Percentiles rank a stretch among this genome's conserved stretches.
Evolutionary conservation across 2,113 vertebrate species (phyloP).

Genomic region (Pedionomus torquatus): DNA sequence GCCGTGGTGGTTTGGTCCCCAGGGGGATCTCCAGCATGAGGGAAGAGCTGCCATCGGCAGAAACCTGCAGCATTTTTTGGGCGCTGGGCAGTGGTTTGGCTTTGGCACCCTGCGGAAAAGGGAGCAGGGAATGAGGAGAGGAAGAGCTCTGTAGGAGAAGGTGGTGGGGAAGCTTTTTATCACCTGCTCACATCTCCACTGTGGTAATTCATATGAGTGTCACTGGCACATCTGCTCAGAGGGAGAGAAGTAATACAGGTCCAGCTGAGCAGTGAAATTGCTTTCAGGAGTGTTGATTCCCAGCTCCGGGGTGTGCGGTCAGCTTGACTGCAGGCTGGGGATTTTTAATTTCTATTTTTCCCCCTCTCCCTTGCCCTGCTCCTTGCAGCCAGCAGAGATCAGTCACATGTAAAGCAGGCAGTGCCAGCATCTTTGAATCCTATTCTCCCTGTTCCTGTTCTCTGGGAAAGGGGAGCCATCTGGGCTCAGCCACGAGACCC

Average conservation of each 20-base stretch:
- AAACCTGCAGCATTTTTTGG: neutral
- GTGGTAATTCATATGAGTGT: neutral
- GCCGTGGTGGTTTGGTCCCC: neutral
- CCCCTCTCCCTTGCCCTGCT: neutral
- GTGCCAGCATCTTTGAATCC: neutral
- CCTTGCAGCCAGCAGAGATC: neutral
- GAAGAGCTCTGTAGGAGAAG: neutral
- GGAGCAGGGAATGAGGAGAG: neutral
- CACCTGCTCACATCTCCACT: neutral
- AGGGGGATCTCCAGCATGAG: neutral
- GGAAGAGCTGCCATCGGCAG: neutral
- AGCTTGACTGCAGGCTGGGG: neutral
- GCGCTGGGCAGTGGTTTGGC: neutral
- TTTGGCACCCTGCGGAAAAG: neutral
- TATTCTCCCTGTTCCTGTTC: neutral
- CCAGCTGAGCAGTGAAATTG: slow-evolving; percentile 53
- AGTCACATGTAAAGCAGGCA: neutral
- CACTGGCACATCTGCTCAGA: slow-evolving; percentile 41
- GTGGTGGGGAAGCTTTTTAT: neutral
- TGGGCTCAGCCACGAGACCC: neutral
- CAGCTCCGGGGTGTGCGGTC: neutral
- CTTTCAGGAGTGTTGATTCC: slow-evolving; percentile 37
- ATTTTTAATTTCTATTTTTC: neutral
- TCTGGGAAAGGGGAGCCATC: neutral
- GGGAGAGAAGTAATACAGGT: neutral